Evolutionary conservation across 1,140 invertebrate species (phyloP).

Genomic region (Augochlora pura): DNA sequence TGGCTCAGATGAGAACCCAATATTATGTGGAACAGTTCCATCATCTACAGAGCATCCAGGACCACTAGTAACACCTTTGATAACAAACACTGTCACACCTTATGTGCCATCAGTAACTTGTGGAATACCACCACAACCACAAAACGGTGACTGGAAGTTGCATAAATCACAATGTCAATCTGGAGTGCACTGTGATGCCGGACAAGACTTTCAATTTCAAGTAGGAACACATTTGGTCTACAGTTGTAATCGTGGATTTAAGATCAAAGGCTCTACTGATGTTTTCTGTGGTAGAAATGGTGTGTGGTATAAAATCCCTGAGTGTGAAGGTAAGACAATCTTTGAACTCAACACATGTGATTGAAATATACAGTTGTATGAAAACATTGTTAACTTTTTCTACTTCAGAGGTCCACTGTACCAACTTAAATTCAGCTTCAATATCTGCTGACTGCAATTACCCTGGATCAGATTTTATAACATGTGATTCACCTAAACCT

Average conservation of each 20-base stretch:
- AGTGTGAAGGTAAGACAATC: constrained; percentile 68
- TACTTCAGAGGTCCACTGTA: constrained; percentile 71
- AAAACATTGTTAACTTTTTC: not conserved
- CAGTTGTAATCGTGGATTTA: constrained; percentile 68
- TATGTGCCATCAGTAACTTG: constrained; percentile 46
- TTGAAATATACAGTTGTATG: not conserved
- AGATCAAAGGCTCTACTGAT: constrained; percentile 52
- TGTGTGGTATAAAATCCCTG: constrained; percentile 67
- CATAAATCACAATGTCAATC: constrained; percentile 61
- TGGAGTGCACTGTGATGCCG: constrained; percentile 55
- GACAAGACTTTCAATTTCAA: constrained; percentile 39
- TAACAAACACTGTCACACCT: not conserved
- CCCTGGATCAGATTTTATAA: constrained; percentile 43
- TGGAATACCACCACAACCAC: constrained; percentile 64
- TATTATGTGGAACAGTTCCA: constrained; percentile 49
- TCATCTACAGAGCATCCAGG: not conserved
- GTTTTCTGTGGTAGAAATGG: constrained; percentile 68
- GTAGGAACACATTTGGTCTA: constrained; percentile 70
- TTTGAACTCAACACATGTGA: not conserved
- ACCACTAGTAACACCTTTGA: not conserved
- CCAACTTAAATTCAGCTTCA: constrained; percentile 61
- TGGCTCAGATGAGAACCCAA: constrained; percentile 84
- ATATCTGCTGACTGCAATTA: constrained; percentile 58
- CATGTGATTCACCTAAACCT: constrained; percentile 61
- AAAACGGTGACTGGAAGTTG: constrained; percentile 70